phyloP scores from a whole-genome alignment of 2,797 vertebrate genomes.

The Paguma larvata region DNA sequence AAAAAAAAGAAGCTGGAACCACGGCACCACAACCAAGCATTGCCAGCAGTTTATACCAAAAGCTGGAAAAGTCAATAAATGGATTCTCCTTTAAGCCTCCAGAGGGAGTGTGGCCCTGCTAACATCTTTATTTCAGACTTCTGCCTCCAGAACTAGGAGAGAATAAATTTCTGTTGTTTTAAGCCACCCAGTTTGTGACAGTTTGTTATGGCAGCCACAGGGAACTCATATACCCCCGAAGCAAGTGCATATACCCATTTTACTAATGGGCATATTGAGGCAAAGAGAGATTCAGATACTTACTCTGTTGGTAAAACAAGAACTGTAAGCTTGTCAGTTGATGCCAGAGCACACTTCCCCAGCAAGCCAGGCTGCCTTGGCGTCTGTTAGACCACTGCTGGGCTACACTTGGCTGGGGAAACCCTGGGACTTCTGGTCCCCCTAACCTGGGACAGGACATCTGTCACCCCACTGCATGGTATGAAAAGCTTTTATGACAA shows the following conservation, averaged over 20 bases:
- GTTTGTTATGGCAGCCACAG: background rate
- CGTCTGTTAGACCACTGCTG: background rate
- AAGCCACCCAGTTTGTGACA: background rate
- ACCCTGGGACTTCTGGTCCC: background rate
- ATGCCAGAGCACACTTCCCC: background rate
- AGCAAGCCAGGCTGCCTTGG: background rate
- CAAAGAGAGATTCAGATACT: background rate
- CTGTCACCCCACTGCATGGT: background rate
- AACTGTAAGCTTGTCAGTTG: background rate
- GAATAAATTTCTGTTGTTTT: background rate
- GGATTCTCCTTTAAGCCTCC: background rate
- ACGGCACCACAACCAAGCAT: background rate
- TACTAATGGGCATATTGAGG: background rate
- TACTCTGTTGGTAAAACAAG: background rate
- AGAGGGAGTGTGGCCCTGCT: background rate
- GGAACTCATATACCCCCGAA: background rate
- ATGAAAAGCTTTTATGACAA: background rate
- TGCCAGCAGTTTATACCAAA: background rate
- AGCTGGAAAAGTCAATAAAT: background rate
- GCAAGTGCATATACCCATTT: background rate
- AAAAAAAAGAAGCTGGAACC: background rate
- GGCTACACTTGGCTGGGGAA: background rate
- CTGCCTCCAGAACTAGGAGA: background rate
- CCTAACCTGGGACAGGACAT: background rate
- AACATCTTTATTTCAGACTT: background rate